A percentile compares a stretch with the other conserved stretches of the same genome.
These are phyloP conservation scores for Tragulus kanchil DNA, from an alignment of 2,113 vertebrate species.

Conservation along the genomic window DNA sequence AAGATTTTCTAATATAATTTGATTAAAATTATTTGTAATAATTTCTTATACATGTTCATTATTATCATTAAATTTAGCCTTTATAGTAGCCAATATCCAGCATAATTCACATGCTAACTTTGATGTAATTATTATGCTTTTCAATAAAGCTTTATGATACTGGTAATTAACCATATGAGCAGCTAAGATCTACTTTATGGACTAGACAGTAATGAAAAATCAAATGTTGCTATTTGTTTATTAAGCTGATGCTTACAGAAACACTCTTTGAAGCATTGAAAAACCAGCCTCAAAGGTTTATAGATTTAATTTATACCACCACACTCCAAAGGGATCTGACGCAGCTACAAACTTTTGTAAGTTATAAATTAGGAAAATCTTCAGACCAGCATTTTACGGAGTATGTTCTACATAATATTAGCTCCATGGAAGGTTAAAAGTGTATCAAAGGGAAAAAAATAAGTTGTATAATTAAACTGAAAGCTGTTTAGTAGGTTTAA, in stretches of 20 bases:
- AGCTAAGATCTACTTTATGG: slow-evolving; percentile 43
- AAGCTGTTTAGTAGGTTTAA: neutral
- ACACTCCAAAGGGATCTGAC: slow-evolving; percentile 41
- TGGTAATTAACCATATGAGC: slow-evolving; percentile 61
- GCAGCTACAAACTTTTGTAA: slow-evolving; percentile 45
- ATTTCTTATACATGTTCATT: neutral
- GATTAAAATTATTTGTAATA: neutral
- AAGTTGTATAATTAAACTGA: neutral
- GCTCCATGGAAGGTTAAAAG: slow-evolving; percentile 26
- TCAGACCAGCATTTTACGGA: slow-evolving; percentile 47
- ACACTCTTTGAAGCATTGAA: neutral
- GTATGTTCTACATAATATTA: slow-evolving; percentile 35
- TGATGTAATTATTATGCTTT: slow-evolving; percentile 56
- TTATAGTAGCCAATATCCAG: slow-evolving; percentile 19
- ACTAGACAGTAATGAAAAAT: slow-evolving; percentile 58
- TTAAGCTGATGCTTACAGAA: slow-evolving; percentile 64
- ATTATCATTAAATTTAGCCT: slow-evolving; percentile 17
- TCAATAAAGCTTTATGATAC: slow-evolving; percentile 58
- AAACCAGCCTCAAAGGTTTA: slow-evolving; percentile 36
- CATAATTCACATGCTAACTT: slow-evolving; percentile 53
- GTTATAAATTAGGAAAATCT: slow-evolving; percentile 60
- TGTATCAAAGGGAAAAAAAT: neutral
- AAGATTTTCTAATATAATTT: neutral
- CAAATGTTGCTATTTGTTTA: slow-evolving; percentile 59
- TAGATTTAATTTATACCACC: slow-evolving; percentile 33